Conservation (phyloP, 2,113 vertebrate genomes). For the Rhynchomys soricoides region DNA sequence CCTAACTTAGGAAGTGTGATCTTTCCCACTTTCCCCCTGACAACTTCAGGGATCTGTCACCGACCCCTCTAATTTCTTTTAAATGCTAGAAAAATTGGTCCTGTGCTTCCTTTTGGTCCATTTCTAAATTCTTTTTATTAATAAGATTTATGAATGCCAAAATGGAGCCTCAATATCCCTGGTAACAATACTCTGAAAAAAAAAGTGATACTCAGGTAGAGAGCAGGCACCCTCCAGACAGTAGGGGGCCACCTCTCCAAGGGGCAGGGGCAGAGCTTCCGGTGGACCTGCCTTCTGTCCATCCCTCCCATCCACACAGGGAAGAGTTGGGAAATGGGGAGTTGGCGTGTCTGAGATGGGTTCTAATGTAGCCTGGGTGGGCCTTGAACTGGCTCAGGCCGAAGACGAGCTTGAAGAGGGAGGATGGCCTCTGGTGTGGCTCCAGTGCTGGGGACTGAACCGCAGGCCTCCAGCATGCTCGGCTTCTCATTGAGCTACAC, state of each 20-base stretch:
- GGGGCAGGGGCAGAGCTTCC: neutral
- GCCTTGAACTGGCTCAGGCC: neutral
- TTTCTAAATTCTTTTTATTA: neutral
- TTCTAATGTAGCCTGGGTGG: too few relatives aligned
- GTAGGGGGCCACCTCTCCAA: rapidly evolving
- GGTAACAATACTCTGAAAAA: neutral
- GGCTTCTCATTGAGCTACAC: neutral
- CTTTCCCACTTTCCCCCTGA: too few relatives aligned
- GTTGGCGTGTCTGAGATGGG: neutral
- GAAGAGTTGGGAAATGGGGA: neutral
- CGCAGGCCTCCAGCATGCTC: rapidly evolving
- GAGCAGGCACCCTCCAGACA: neutral
- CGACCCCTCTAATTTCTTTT: neutral
- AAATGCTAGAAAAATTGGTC: neutral
- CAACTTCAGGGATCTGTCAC: neutral
- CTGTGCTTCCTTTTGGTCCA: neutral
- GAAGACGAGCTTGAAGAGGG: neutral
- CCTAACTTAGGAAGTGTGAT: neutral
- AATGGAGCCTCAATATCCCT: neutral
- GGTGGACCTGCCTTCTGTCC: neutral
- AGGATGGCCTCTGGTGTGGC: too few relatives aligned
- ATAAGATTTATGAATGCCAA: neutral
- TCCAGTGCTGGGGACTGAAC: neutral
- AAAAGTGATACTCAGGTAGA: neutral
- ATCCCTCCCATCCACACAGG: neutral